Conservation (phyloP, 2,888 invertebrate species). For the Phragmatobia fuliginosa region DNA sequence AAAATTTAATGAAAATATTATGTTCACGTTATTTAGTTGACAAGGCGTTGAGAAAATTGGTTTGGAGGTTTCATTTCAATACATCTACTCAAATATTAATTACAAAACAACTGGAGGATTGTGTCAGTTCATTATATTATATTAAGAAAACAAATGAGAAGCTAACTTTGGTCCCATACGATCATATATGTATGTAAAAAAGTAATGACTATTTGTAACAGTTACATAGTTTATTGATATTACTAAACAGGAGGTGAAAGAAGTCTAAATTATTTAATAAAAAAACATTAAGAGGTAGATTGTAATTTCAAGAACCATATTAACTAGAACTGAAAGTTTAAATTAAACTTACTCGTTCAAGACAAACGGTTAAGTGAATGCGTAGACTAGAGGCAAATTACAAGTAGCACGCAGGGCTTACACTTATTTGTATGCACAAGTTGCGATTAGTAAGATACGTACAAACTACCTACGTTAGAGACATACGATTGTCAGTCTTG, state of each 20-base stretch:
- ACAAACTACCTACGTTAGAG: constrained; percentile 77
- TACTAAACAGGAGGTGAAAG: constrained; percentile 58
- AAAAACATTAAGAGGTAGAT: constrained; percentile 79
- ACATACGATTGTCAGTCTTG: constrained; percentile 84
- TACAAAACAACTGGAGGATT: constrained; percentile 52
- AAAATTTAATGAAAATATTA: constrained; percentile 9
- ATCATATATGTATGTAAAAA: constrained; percentile 47
- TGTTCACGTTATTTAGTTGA: neutral
- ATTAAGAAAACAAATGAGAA: constrained; percentile 54
- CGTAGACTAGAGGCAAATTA: constrained; percentile 71
- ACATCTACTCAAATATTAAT: constrained; percentile 41
- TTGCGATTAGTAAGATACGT: constrained; percentile 72
- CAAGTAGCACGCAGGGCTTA: constrained; percentile 75
- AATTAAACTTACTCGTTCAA: constrained; percentile 65
- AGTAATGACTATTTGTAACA: constrained; percentile 56
- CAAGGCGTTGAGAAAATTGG: constrained; percentile 4
- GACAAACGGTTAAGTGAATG: constrained; percentile 62
- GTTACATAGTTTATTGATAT: constrained; percentile 55
- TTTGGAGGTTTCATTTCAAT: constrained; percentile 21
- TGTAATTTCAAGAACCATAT: constrained; percentile 80
- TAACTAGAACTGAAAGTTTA: constrained; percentile 72
- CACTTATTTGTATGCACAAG: constrained; percentile 63
- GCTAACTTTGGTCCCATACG: constrained; percentile 74
- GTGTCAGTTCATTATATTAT: constrained; percentile 56
- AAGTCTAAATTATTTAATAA: constrained; percentile 70